Percentiles rank a stretch among this genome's conserved stretches.
Evolutionary conservation across 2,888 invertebrate genomes (phyloP).

Genomic region (Scaptomyza polygonia): DNA sequence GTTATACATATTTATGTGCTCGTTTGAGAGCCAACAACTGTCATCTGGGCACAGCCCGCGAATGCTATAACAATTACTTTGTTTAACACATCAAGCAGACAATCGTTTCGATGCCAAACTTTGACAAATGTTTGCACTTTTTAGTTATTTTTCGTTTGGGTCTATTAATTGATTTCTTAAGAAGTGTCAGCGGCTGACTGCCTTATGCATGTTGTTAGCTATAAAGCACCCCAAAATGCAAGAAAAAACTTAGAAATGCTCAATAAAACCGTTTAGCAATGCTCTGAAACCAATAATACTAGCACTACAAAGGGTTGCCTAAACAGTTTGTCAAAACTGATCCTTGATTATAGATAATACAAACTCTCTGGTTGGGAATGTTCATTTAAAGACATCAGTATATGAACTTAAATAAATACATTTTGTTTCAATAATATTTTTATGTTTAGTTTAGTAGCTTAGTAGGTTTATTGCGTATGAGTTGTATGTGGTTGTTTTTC

Average conservation of each 20-base stretch:
- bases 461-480: no score
- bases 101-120: constrained; percentile 45
- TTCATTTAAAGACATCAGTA: no score
- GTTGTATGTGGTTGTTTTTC: no score
- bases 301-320: constrained; percentile 3
- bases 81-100: constrained; percentile 47
- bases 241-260: constrained; percentile 18
- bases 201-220: not conserved
- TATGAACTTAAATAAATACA: no score
- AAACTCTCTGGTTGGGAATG: no score
- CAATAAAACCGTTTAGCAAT: constrained; percentile 47
- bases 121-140: constrained; percentile 34
- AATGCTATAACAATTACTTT: constrained; percentile 53
- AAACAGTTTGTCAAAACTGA: no score
- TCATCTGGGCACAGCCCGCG: constrained; percentile 55
- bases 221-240: constrained; percentile 25
- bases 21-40: constrained; percentile 63
- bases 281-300: constrained; percentile 20
- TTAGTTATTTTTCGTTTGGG: constrained; percentile 3
- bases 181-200: constrained; percentile 15
- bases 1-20: constrained; percentile 61
- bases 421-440: no score
- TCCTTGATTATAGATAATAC: no score
- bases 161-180: constrained; percentile 29
- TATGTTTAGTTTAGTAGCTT: no score